phyloP scores from a whole-genome alignment of 2,113 vertebrate species.

The Pleuronectes platessa region DNA sequence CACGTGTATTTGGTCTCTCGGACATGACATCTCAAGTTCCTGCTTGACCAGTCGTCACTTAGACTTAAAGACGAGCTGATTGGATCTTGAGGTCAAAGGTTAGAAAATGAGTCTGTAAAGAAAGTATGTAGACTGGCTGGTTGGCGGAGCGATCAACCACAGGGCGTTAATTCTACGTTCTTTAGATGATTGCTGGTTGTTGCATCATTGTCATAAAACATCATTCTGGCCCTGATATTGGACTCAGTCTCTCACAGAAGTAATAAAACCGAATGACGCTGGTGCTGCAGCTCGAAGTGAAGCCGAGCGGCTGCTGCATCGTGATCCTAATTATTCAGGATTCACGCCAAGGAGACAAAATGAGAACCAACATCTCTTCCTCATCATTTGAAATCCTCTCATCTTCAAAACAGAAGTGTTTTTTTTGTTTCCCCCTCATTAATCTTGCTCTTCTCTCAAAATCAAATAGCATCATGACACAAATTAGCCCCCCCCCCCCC shows the following conservation, averaged over 20 bases:
- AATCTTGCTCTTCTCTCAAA: slow-evolving; percentile 42
- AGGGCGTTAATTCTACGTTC: neutral
- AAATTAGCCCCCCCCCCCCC: slow-evolving; percentile 45
- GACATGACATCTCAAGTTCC: too few species aligned
- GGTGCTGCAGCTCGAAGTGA: neutral
- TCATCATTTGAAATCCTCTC: slow-evolving; percentile 19
- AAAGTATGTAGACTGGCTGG: too few species aligned
- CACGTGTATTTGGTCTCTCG: too few species aligned
- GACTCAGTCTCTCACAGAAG: neutral
- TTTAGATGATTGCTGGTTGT: neutral
- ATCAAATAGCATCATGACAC: slow-evolving; percentile 62
- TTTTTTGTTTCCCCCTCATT: slow-evolving; percentile 60
- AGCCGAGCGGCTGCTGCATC: neutral
- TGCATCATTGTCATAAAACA: neutral
- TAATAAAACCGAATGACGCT: neutral
- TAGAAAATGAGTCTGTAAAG: too few species aligned
- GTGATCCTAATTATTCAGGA: neutral
- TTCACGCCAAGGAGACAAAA: slow-evolving; percentile 18
- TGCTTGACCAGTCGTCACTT: too few species aligned
- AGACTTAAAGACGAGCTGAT: too few species aligned
- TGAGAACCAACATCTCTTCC: neutral
- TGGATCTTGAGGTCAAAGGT: neutral
- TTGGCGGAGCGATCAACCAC: too few species aligned
- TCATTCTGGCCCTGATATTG: neutral
- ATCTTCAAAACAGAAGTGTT: slow-evolving; percentile 40